These are phyloP conservation scores for Pardosa pseudoannulata DNA, from an alignment of 2,888 invertebrate genomes.

Conservation along the genomic window DNA sequence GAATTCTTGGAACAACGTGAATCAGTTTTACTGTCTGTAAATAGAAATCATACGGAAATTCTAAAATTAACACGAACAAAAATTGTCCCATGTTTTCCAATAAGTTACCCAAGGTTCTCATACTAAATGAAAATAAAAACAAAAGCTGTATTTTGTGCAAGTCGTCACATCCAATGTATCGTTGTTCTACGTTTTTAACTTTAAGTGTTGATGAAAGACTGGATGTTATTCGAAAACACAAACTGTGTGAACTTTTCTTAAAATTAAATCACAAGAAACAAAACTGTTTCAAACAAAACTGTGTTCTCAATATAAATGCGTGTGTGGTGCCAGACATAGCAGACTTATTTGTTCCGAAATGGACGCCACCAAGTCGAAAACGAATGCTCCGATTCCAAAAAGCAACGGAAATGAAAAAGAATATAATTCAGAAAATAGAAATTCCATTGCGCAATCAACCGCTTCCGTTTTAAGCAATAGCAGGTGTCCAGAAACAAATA, in stretches of 20 bases:
- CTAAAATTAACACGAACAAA: not conserved
- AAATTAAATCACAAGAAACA: not conserved
- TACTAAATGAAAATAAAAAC: not conserved
- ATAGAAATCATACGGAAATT: conserved; percentile 3
- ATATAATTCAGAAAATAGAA: not conserved
- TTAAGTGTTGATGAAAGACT: not conserved
- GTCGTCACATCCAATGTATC: not conserved
- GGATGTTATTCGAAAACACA: not conserved
- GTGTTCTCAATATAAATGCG: not conserved
- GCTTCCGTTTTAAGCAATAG: not conserved
- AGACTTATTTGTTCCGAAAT: not conserved
- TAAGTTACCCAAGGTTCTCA: not conserved
- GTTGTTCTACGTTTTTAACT: not conserved
- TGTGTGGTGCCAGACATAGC: not conserved
- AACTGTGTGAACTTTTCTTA: conserved; percentile 4
- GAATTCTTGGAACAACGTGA: not conserved
- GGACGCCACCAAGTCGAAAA: too few relatives aligned
- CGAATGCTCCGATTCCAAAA: not conserved
- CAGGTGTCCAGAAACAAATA: not conserved
- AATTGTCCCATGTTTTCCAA: too few relatives aligned
- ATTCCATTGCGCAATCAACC: not conserved
- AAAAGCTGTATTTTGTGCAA: not conserved
- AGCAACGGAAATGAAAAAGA: not conserved
- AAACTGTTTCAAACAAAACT: not conserved
- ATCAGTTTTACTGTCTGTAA: not conserved